Base-by-base conservation (phyloP, 30 jellyfish, hydroid and myxozoan species). In the Hydractinia echinata region DNA sequence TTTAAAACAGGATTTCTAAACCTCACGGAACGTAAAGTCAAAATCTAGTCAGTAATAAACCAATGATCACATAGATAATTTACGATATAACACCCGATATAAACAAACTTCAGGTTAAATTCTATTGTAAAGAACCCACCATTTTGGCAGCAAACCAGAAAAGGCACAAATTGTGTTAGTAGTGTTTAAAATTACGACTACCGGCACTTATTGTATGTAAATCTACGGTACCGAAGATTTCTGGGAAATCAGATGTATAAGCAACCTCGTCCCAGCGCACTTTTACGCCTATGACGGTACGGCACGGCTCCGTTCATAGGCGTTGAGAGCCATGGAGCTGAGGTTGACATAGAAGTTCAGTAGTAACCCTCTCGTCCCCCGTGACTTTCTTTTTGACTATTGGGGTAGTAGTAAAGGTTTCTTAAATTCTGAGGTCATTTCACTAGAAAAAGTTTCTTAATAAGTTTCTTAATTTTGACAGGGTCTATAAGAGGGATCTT, bases 141-240 rank as follows among this genome's bases (percentile, higher is more conserved):
- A 90, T 90, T 83, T 90, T 90, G 97, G 83, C 80, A 68, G 85
- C 91, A 81, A 83, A 3, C 19, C 74, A n/a, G 74, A 64, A 64
- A 64, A 51, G 74, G 39, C 74, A 30, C 44, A 30, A 30, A 44
- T 64, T 64, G 19, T 6, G 19, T 44, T 44, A 64, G 7, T 51
- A 6, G 18, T 13, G 16, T n/a, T 51, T 7, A 64, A 64, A 64
- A 51, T 64, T 64, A 64, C 74, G 74, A 64, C 51, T 64, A 64
- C 74, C 74, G 74, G 39, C 44, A 13, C 18, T n/a, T n/a, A 64
- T 13, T 64, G 4, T 7, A n/a, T 64, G 19, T 51, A 51, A n/a
- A 51, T 9, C 16, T 64, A n/a, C 39, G 19, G 39, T 4, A 64
- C 19, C 74, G 39, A n/a, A 51, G 74, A 64, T n/a, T 64, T 51